phyloP scores from a whole-genome alignment of 2,113 vertebrate genomes.

The Nothocercus nigrocapillus region DNA sequence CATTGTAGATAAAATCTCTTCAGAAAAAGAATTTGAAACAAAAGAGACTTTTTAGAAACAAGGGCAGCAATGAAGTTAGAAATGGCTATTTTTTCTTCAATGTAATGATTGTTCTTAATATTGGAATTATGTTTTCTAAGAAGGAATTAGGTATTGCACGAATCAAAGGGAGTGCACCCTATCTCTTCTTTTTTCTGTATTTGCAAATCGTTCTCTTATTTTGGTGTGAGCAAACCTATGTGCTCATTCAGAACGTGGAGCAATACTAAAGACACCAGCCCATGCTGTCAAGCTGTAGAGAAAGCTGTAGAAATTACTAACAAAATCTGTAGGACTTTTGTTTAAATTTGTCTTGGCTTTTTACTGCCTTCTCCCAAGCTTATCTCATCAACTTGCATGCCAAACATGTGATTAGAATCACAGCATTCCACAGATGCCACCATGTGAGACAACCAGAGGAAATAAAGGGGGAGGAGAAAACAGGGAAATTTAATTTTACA shows the following conservation, averaged over 20 bases:
- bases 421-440: slow-evolving; percentile 1
- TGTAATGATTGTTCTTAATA: background rate
- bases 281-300: background rate
- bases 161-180: background rate
- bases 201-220: background rate
- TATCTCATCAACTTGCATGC: slow-evolving; percentile 3
- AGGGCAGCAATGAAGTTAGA: slow-evolving; percentile 24
- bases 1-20: background rate
- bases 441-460: background rate
- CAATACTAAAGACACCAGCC: fast-evolving
- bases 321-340: background rate
- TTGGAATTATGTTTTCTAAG: background rate
- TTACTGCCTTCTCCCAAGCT: background rate
- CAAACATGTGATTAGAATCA: slow-evolving; percentile 23
- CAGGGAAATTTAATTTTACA: slow-evolving; percentile 12
- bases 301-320: background rate
- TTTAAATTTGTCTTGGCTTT: background rate
- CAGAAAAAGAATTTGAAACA: slow-evolving; percentile 1
- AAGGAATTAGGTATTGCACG: background rate
- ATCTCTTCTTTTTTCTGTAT: background rate
- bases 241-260: background rate
- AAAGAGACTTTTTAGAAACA: background rate
- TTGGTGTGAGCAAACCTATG: background rate
- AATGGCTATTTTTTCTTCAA: background rate
- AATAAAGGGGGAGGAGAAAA: slow-evolving; percentile 34